phyloP scores from a whole-genome alignment of 2,888 invertebrate species.

The Mythimna impura region DNA sequence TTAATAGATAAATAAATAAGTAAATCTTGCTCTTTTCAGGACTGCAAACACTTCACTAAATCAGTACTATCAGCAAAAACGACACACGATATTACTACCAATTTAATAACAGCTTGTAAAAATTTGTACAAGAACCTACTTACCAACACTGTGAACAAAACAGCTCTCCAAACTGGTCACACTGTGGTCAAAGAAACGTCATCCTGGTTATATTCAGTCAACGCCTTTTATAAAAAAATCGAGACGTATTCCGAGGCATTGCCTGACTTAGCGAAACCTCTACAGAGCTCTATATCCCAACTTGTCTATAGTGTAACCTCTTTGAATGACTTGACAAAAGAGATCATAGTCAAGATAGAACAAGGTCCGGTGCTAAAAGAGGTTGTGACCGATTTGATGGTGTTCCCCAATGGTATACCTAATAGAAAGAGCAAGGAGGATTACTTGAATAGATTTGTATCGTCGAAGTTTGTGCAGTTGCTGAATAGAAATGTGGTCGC shows the following conservation, averaged over 20 bases:
- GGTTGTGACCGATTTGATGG: slow-evolving; percentile 85
- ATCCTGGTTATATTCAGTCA: slow-evolving; percentile 89
- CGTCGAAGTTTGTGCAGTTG: slow-evolving; percentile 77
- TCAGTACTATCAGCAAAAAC: slow-evolving; percentile 82
- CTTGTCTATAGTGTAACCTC: slow-evolving; percentile 92
- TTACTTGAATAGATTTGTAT: slow-evolving; percentile 87
- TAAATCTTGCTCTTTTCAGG: slow-evolving; percentile 74
- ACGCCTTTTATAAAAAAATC: slow-evolving; percentile 90
- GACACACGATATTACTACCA: slow-evolving; percentile 71
- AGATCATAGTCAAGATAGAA: slow-evolving; percentile 81
- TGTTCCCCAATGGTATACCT: slow-evolving; percentile 85
- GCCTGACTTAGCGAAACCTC: slow-evolving; percentile 94
- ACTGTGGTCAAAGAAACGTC: slow-evolving; percentile 82
- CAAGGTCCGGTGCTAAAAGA: slow-evolving; percentile 73
- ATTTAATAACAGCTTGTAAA: slow-evolving; percentile 71
- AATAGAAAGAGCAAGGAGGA: slow-evolving; percentile 67
- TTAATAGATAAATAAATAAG: neutral
- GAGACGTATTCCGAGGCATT: slow-evolving; percentile 92
- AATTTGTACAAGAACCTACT: slow-evolving; percentile 68
- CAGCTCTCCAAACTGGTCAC: slow-evolving; percentile 69
- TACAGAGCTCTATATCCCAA: slow-evolving; percentile 92
- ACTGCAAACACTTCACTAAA: slow-evolving; percentile 86
- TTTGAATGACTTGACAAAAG: slow-evolving; percentile 89
- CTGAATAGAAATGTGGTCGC: slow-evolving; percentile 73
- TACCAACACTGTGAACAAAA: slow-evolving; percentile 64